These are phyloP conservation scores for Tineola bisselliella DNA, from an alignment of 2,888 invertebrate species.

Conservation along the genomic window DNA sequence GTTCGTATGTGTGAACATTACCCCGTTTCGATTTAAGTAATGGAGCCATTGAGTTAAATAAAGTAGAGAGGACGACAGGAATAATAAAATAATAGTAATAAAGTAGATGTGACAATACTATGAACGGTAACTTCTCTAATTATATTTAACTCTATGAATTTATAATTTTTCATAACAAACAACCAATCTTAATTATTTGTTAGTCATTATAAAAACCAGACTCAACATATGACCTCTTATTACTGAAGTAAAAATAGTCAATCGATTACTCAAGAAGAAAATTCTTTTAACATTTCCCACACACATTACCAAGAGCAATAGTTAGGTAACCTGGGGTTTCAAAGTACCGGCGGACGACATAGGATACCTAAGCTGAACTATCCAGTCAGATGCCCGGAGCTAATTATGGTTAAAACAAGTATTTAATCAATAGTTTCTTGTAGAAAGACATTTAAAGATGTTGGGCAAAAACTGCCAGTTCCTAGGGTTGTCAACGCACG, in stretches of 20 bases:
- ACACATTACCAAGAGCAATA: neutral
- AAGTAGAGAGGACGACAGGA: no score
- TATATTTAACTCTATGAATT: no score
- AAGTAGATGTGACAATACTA: no score
- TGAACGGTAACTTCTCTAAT: no score
- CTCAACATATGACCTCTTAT: no score
- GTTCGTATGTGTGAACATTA: no score
- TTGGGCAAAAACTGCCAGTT: neutral
- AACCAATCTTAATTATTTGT: no score
- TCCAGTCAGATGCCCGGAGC: neutral
- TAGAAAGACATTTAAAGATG: neutral
- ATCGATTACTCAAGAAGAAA: neutral
- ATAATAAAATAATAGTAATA: no score
- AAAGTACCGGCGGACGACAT: constrained; percentile 4
- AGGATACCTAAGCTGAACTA: neutral
- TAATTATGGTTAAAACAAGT: constrained; percentile 6
- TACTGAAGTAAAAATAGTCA: neutral
- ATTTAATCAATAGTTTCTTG: constrained; percentile 6
- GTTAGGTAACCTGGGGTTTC: constrained; percentile 3
- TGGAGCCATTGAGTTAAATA: no score
- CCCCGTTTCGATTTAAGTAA: no score
- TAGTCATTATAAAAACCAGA: no score
- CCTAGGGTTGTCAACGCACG: neutral
- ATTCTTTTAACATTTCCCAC: neutral
- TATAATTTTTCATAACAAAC: no score